phyloP scores from a whole-genome alignment of 2,797 vertebrate genomes.

The Novumbra hubbsi region DNA sequence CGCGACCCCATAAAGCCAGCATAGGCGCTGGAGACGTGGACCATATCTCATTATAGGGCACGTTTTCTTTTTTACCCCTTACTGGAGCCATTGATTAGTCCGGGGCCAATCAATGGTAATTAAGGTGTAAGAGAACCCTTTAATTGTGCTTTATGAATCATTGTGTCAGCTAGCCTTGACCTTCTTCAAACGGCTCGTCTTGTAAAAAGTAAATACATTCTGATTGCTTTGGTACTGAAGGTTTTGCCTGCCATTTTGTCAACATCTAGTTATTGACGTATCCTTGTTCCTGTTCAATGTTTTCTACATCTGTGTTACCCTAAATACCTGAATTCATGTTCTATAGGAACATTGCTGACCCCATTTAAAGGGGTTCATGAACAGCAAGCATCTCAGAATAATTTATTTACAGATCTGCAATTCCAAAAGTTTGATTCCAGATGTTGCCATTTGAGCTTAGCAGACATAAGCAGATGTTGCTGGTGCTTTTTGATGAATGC shows the following conservation, averaged over 20 bases:
- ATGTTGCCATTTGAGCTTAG: neutral
- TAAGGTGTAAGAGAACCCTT: constrained; percentile 76
- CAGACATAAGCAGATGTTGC: neutral
- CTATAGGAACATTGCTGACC: too few relatives aligned
- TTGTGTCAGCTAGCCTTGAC: constrained; percentile 71
- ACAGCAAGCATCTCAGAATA: too few relatives aligned
- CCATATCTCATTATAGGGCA: constrained; percentile 68
- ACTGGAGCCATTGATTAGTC: constrained; percentile 70
- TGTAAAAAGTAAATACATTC: constrained; percentile 53
- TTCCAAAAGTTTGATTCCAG: neutral
- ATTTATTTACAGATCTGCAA: too few relatives aligned
- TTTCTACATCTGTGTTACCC: too few relatives aligned
- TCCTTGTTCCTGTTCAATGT: too few relatives aligned
- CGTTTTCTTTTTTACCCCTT: constrained; percentile 57
- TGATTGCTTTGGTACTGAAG: too few relatives aligned
- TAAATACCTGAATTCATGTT: too few relatives aligned
- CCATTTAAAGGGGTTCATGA: too few relatives aligned
- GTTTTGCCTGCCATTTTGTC: too few relatives aligned
- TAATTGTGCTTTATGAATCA: constrained; percentile 76
- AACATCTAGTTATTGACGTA: too few relatives aligned
- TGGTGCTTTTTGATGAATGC: neutral
- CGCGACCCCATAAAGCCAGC: constrained; percentile 64
- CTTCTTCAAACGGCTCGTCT: constrained; percentile 49
- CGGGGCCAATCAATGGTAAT: constrained; percentile 79
- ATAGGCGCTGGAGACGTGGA: constrained; percentile 52